Evolutionary conservation across 2,888 invertebrate species (phyloP), one percentile per base, ranked within the genome.

Genomic region (Merodon equestris): DNA sequence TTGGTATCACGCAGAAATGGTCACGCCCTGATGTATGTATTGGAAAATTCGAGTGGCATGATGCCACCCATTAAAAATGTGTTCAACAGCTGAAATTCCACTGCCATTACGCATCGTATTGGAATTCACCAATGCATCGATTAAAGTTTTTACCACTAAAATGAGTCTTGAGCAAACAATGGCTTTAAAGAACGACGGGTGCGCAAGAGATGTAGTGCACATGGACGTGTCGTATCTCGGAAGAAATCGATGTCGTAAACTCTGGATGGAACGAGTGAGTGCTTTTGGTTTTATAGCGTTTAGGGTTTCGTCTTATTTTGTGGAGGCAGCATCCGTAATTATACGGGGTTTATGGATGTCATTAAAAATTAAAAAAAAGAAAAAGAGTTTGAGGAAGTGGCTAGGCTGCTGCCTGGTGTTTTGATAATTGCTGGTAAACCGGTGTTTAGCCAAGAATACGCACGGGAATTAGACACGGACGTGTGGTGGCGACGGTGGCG

Each of bases 31-130:
- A 77, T 48, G 56, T 61, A 67, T 61, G 45, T 38, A 42, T 47
- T 68, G 50, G 36, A 68, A 75, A 75, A 70, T 63, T 14, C n/a
- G 17, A 40, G 12, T 51, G 34, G 15, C 42, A 10, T 18, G 19
- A 40, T 58, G 51, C 61, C 72, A 67, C 34, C 77, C 67, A 73
- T 79, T 79, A 73, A 79, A 77, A 73, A 58, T 79, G 73, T 58
- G 73, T 67, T 79, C 68, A 68, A 79, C 73, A 58, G 73, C 53
- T 67, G 72, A 77, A 51, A 61, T 56, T 15, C 13, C 42, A 57
- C 61, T 1, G 50, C 51, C 15, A n/a, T 47, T 15, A 45, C 1
- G 15, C 1, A 47, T 47, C 17, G 15, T 36, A 64, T 38, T 57
- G 51, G 63, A 64, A 64, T 66, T 50, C 64, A 56, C 60, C 54